These are phyloP conservation scores for Emydoidea blandingii DNA, from an alignment of 2,797 vertebrate species.

Conservation along the genomic window DNA sequence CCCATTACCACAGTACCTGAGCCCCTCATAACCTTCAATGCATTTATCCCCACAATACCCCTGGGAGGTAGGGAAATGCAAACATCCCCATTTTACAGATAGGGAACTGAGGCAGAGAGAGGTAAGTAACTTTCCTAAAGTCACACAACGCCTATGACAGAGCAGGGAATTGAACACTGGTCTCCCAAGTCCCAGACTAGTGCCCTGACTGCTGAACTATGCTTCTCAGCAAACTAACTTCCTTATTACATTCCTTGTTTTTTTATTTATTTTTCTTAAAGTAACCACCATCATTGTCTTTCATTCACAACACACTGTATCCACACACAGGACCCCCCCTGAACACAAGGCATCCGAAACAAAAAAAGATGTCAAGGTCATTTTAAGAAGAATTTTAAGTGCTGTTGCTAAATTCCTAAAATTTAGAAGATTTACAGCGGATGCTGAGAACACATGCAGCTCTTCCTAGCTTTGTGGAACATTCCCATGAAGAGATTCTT, in stretches of 20 bases:
- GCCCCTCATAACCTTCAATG: background rate
- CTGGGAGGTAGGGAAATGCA: background rate
- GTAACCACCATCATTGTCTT: background rate
- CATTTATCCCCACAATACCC: background rate
- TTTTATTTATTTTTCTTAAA: background rate
- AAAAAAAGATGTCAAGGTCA: background rate
- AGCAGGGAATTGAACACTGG: background rate
- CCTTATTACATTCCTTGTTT: background rate
- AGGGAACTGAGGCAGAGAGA: background rate
- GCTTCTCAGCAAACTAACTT: conserved; percentile 7
- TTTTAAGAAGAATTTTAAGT: conserved; percentile 44
- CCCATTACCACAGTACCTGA: background rate
- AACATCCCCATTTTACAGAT: background rate
- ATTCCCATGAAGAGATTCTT: conserved; percentile 74
- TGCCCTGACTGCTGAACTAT: background rate
- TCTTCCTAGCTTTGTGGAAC: conserved; percentile 64
- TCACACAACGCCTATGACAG: background rate
- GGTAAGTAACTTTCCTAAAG: background rate
- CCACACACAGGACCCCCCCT: background rate
- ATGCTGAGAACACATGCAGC: conserved; percentile 65
- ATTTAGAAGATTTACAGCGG: conserved; percentile 53
- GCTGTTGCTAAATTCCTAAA: conserved; percentile 37
- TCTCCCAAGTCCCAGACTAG: background rate
- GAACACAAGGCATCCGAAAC: background rate
- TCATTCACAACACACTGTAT: background rate